Base-by-base conservation (phyloP, 2,797 vertebrate species). In the Mico argentatus region DNA sequence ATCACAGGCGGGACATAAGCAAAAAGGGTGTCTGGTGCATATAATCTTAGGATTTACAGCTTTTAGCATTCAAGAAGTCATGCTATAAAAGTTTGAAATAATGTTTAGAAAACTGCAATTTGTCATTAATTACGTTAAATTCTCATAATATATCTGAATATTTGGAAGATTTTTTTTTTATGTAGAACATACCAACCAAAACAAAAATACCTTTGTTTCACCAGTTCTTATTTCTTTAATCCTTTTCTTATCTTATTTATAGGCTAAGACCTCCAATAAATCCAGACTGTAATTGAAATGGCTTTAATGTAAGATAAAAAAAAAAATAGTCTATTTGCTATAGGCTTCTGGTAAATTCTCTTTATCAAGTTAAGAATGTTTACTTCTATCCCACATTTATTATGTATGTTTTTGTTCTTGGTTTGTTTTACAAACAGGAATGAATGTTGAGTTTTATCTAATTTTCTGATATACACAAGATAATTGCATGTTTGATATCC, bases 351-450 rank as follows among this genome's bases (percentile, higher is more conserved):
- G 11, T 57, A 91, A 96, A 80, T 79, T 27, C 17, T 33, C 11
- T 55, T 90, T 64, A 89, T 46, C 15, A 76, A 67, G 33, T 91
- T 88, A 90, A 87, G 61, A 80, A 84, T 77, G 27, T 64, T 82
- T 72, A 90, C 27, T 83, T 85, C 39, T 64, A 88, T 64, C 75
- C 48, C 46, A n/a, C 36, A 85, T 90, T 70, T 50, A 61, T n/a
- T 79, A 75, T 72, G 8, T 79, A 75, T 72, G 8, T 36, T 93
- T 26, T 91, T 82, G 70, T 91, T 36, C n/a, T n/a, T n/a, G n/a
- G 30, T 95, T 70, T 77, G 24, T 89, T 96, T 93, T 77, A 17
- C 73, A 93, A 82, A 94, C 22, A 86, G 83, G 0, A 93, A 94
- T 73, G 6, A 64, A 1, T 39, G 11, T 61, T 85, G 24, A 67